These are phyloP conservation scores for Betta splendens DNA, from an alignment of 2,797 vertebrate species.

Conservation along the genomic window DNA sequence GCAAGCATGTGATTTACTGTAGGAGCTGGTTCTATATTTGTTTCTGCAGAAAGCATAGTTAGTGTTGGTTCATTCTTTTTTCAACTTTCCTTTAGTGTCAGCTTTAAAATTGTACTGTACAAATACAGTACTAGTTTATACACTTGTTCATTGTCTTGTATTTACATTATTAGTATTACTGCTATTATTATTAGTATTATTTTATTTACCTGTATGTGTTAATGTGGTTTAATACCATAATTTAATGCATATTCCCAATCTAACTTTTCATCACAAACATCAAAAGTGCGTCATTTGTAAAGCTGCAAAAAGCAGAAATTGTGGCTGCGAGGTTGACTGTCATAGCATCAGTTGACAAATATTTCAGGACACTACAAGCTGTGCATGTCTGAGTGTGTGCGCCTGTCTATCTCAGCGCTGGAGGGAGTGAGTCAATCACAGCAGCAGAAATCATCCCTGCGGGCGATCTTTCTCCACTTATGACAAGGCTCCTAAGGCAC, in stretches of 20 bases:
- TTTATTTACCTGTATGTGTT: not conserved
- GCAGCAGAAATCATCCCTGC: conserved; percentile 86
- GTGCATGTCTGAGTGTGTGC: conserved; percentile 49
- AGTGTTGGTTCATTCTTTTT: too few relatives aligned
- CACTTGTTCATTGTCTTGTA: too few relatives aligned
- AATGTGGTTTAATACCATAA: not conserved
- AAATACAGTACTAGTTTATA: too few relatives aligned
- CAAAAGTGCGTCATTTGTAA: too few relatives aligned
- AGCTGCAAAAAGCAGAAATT: too few relatives aligned
- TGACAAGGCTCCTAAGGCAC: conserved; percentile 84
- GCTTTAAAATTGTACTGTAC: too few relatives aligned
- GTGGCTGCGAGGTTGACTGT: conserved; percentile 1
- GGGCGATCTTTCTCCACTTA: conserved; percentile 90
- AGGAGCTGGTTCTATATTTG: too few relatives aligned
- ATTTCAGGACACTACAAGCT: conserved; percentile 55
- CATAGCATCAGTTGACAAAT: conserved; percentile 52
- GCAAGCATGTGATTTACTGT: too few relatives aligned
- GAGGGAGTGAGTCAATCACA: conserved; percentile 83
- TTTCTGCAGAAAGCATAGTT: too few relatives aligned
- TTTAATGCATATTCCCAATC: not conserved
- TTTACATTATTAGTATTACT: too few relatives aligned
- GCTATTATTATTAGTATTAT: too few relatives aligned
- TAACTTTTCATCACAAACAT: not conserved
- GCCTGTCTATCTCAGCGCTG: conserved; percentile 53
- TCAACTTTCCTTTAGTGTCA: too few relatives aligned